Base-by-base conservation (phyloP, 37 sponge, comb jelly and placozoan species). In the Halichondria panicea region DNA sequence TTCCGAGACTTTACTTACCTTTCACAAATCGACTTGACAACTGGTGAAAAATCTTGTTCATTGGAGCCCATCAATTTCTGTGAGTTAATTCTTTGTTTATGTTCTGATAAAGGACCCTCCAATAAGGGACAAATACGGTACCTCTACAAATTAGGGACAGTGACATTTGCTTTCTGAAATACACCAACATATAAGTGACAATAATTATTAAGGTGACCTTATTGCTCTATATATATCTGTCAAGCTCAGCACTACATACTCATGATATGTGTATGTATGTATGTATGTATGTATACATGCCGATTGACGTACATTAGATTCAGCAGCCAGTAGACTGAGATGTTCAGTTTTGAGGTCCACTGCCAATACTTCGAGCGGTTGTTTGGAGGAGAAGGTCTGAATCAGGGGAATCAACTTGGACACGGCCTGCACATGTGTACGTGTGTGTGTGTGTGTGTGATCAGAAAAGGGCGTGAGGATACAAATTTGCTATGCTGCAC, bases 321-420 rank as follows among this genome's bases (percentile, higher is more conserved):
- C 81, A 41, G 70, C 72, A n/a, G 79, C 90, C 22, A 90, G 35
- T 18, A 33, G 30, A 27, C 77, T 76, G 38, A 90, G 72, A 32
- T 71, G 41, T 34, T 90, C 90, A 24, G 70, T 53, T 32, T 90
- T 74, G 36, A 90, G 63, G 37, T 90, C 90, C 37, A 90, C 87
- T 38, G 77, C 82, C 25, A 88, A 4, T 24, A 81, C 68, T 46
- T 88, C 88, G 18, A 81, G 55, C 12, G 82, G 70, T 24, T 63
- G 76, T 39, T 81, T 81, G 1, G 80, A 15, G 7, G 84, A 50
- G 63, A 75, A 62, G 9, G 31, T 78, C 21, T 83, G 79, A 38
- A 83, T 68, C 25, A 75, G 61, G 66, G 90, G 75, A 18, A 61
- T 60, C 35, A 83, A 36, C 38, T 89, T 83, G 22, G 75, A 35